phyloP scores from a whole-genome alignment of 1,140 invertebrate genomes.

The Bombus pyrosoma region DNA sequence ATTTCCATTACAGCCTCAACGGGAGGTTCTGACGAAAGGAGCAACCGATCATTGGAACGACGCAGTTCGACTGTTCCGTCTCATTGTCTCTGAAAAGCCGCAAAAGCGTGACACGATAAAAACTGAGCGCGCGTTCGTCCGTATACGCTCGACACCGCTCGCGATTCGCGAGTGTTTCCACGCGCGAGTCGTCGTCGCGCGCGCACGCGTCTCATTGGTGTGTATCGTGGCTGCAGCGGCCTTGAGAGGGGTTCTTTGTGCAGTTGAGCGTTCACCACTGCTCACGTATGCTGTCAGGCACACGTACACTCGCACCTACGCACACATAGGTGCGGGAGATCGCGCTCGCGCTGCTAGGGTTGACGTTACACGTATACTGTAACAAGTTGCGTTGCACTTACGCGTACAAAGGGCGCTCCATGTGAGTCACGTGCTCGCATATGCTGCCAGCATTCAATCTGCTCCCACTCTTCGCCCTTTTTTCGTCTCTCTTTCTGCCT shows the following conservation, averaged over 20 bases:
- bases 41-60: constrained; percentile 7
- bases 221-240: constrained; percentile 72
- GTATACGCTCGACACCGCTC: neutral
- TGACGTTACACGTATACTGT: constrained; percentile 63
- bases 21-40: neutral
- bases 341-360: constrained; percentile 10
- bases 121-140: constrained; percentile 30
- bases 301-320: constrained; percentile 42
- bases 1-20: neutral
- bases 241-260: constrained; percentile 82
- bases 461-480: constrained; percentile 11
- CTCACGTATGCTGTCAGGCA: constrained; percentile 59
- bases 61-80: constrained; percentile 63
- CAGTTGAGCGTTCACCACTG: constrained; percentile 74
- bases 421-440: constrained; percentile 77
- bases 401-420: constrained; percentile 75
- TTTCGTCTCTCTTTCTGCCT: neutral
- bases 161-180: neutral
- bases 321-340: constrained; percentile 28
- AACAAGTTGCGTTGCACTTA: constrained; percentile 72
- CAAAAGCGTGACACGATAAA: constrained; percentile 65
- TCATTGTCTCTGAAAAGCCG: constrained; percentile 78
- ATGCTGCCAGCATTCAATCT: constrained; percentile 63
- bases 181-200: constrained; percentile 22
- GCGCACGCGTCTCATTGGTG: constrained; percentile 54